phyloP scores from a whole-genome alignment of 2,888 invertebrate species.

The Anodontia alba region DNA sequence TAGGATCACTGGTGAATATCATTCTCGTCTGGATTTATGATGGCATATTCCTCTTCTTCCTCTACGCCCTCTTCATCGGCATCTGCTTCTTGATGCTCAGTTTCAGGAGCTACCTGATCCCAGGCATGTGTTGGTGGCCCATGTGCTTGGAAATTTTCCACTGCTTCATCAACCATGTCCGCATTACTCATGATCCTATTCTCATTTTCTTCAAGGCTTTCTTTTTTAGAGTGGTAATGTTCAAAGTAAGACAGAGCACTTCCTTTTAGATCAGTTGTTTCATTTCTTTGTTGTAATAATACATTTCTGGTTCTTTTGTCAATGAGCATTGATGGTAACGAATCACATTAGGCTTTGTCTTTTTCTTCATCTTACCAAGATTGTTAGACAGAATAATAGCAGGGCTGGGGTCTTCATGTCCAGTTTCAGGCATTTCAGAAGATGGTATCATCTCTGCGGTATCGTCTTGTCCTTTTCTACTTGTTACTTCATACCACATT shows the following conservation, averaged over 20 bases:
- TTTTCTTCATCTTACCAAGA: slow-evolving; percentile 43
- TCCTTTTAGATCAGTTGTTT: slow-evolving; percentile 36
- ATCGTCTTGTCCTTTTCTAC: neutral
- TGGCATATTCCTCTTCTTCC: slow-evolving; percentile 26
- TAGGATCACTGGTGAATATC: neutral
- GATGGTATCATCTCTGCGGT: neutral
- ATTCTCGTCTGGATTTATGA: slow-evolving; percentile 30
- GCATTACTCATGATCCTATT: slow-evolving; percentile 30
- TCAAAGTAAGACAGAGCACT: slow-evolving; percentile 30
- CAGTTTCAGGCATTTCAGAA: neutral
- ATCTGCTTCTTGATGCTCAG: slow-evolving; percentile 34
- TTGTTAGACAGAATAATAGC: neutral
- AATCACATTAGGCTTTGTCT: slow-evolving; percentile 30
- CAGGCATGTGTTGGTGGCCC: slow-evolving; percentile 34
- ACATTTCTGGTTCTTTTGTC: slow-evolving; percentile 23
- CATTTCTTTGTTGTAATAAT: slow-evolving; percentile 34
- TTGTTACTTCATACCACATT: slow-evolving; percentile 20
- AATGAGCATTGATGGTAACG: slow-evolving; percentile 46
- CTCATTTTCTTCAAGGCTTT: slow-evolving; percentile 23
- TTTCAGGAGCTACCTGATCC: slow-evolving; percentile 40
- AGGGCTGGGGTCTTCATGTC: neutral
- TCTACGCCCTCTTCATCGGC: slow-evolving; percentile 29
- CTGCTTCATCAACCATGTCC: slow-evolving; percentile 38
- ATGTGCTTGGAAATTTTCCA: slow-evolving; percentile 36
- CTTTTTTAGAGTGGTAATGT: slow-evolving; percentile 39